phyloP scores from a whole-genome alignment of 1,140 invertebrate genomes.

The Pectinophora gossypiella region DNA sequence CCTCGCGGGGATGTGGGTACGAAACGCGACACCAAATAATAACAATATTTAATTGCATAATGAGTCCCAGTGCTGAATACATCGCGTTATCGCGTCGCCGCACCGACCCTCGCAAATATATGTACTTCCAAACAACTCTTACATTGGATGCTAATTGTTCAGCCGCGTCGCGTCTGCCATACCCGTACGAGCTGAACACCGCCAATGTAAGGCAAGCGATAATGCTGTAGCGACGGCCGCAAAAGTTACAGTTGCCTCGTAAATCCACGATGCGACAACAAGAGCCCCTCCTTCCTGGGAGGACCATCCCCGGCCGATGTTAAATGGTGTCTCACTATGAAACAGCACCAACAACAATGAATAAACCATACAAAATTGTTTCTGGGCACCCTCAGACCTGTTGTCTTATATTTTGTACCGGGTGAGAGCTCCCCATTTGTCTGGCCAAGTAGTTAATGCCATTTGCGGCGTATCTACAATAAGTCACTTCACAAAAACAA shows the following conservation, averaged over 20 bases:
- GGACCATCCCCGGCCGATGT: background rate
- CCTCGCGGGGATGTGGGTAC: background rate
- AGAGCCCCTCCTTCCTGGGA: background rate
- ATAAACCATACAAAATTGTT: too few species aligned
- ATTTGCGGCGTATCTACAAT: too few species aligned
- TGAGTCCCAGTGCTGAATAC: background rate
- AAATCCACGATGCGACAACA: conserved; percentile 1
- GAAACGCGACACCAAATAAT: background rate
- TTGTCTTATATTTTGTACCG: too few species aligned
- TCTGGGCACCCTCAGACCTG: too few species aligned
- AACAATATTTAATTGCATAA: conserved; percentile 3
- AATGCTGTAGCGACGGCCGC: background rate
- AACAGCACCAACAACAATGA: too few species aligned
- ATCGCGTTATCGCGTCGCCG: background rate
- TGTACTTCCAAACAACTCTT: background rate
- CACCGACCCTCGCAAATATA: background rate
- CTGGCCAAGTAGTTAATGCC: too few species aligned
- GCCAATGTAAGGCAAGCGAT: background rate
- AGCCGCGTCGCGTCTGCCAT: too few species aligned
- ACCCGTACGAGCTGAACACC: too few species aligned
- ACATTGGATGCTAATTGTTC: too few species aligned
- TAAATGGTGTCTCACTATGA: background rate
- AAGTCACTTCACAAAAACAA: too few species aligned
- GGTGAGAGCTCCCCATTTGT: too few species aligned
- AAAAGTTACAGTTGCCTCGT: conserved; percentile 3